Conservation (phyloP, 2,113 vertebrate genomes). For the Spea multiplicata region DNA sequence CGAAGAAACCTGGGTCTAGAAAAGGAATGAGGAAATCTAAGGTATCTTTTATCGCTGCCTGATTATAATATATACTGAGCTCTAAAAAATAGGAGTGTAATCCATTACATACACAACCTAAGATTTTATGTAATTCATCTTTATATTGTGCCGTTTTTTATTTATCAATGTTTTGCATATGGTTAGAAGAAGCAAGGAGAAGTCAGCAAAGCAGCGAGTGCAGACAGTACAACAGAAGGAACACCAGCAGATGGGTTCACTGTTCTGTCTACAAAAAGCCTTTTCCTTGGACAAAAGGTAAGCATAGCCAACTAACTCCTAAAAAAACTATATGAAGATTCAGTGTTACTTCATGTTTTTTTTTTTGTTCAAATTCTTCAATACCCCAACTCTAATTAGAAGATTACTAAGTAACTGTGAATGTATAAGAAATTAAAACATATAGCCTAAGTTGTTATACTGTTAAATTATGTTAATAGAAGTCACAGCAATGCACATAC, state of each 20-base stretch:
- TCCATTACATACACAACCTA: too few relatives aligned
- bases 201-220: constrained; percentile 90
- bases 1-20: constrained; percentile 78
- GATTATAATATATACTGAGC: too few relatives aligned
- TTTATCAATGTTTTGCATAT: constrained; percentile 48
- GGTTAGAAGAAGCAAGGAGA: constrained; percentile 85
- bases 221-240: constrained; percentile 93
- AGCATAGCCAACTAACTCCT: constrained; percentile 29
- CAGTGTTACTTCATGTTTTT: too few relatives aligned
- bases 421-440: too few relatives aligned
- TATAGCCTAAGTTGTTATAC: too few relatives aligned
- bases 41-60: constrained; percentile 60
- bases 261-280: constrained; percentile 94
- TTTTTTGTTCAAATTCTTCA: too few relatives aligned
- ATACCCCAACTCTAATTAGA: too few relatives aligned
- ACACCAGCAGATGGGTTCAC: constrained; percentile 88
- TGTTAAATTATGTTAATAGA: too few relatives aligned
- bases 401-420: too few relatives aligned
- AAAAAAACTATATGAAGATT: too few relatives aligned
- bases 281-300: constrained; percentile 99
- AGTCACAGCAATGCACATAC: too few relatives aligned
- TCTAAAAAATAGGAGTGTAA: too few relatives aligned
- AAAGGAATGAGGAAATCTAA: constrained; percentile 83
- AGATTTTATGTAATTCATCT: not conserved
- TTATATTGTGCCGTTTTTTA: not conserved